Conservation (phyloP, 2,113 vertebrate species). For the Onychorhynchus coronatus region DNA sequence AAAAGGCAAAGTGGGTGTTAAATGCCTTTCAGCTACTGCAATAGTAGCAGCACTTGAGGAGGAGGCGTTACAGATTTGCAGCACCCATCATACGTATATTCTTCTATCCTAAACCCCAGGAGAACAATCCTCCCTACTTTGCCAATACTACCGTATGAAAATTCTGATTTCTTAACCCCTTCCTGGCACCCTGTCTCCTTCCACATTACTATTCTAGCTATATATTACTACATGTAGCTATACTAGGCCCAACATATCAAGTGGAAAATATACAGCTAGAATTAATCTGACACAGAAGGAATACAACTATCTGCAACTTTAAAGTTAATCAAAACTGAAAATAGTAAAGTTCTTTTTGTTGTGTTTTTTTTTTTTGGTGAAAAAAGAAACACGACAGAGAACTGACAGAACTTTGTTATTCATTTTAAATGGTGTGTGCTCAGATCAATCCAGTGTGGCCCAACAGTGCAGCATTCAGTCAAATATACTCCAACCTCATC, state of each 20-base stretch:
- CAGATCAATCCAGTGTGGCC: background rate
- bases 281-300: background rate
- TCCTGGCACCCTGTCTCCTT: background rate
- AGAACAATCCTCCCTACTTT: background rate
- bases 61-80: background rate
- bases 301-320: background rate
- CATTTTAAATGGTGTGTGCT: background rate
- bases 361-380: too few relatives aligned
- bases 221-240: background rate
- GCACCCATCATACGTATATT: background rate
- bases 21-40: conserved; percentile 13
- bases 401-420: background rate
- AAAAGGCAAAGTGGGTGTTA: conserved; percentile 69
- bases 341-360: too few relatives aligned
- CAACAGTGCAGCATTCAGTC: background rate
- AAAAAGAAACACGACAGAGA: too few relatives aligned
- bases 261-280: background rate
- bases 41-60: conserved; percentile 15
- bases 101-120: background rate
- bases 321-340: background rate
- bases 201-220: background rate
- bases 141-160: background rate
- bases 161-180: background rate
- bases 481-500: background rate
- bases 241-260: background rate